phyloP scores from a whole-genome alignment of 2,888 invertebrate species.

The Eupelmus urozonus region DNA sequence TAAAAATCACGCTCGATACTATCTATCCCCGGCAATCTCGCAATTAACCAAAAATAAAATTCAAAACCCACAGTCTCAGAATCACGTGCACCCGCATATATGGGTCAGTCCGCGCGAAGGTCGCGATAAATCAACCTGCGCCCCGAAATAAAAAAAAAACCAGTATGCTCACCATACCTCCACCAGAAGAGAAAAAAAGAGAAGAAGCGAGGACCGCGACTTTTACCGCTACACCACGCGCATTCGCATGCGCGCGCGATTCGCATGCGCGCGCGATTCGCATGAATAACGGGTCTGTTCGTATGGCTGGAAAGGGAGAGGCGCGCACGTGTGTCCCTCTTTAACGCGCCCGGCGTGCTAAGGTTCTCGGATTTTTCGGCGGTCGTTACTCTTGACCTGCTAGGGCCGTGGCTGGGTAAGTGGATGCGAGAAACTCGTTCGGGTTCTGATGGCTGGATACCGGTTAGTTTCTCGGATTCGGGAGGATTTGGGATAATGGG shows the following conservation, averaged over 20 bases:
- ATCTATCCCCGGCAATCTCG: no score
- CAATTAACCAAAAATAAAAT: no score
- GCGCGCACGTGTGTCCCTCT: background rate
- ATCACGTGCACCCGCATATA: no score
- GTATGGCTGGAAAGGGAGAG: background rate
- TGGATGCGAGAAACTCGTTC: conserved; percentile 11
- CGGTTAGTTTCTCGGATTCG: no score
- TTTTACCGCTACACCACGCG: conserved; percentile 26
- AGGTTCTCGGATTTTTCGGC: conserved; percentile 38
- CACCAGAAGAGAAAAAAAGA: background rate
- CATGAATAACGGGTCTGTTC: conserved; percentile 9
- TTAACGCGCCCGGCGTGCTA: background rate
- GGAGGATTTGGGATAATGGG: no score
- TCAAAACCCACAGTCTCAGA: no score
- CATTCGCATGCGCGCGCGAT: background rate
- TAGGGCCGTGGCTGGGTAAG: background rate
- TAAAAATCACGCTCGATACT: no score
- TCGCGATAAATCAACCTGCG: conserved; percentile 3
- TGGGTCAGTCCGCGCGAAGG: conserved; percentile 34
- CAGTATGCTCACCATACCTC: background rate
- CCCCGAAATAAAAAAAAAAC: conserved; percentile 14
- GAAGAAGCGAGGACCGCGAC: background rate
- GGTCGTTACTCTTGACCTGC: conserved; percentile 43
- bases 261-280: conserved; percentile 26
- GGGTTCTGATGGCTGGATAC: no score